A percentile compares a stretch with the other conserved stretches of the same genome.
These are phyloP conservation scores for Halictus quadricinctus DNA, from an alignment of 2,888 invertebrate genomes.

Conservation along the genomic window DNA sequence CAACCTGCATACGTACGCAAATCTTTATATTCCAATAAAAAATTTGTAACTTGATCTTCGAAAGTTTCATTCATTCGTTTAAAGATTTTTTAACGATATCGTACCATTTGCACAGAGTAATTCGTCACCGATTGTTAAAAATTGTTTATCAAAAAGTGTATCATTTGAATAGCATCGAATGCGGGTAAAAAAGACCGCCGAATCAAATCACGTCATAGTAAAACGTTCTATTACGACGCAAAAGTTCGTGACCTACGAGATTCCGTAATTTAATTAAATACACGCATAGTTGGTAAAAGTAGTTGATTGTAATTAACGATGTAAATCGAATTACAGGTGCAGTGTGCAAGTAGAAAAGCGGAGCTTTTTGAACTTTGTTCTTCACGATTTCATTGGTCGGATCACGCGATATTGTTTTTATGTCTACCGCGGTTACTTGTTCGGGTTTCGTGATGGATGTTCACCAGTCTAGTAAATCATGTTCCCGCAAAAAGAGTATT, in stretches of 20 bases:
- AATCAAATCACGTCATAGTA: not conserved
- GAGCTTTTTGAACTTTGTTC: constrained; percentile 25
- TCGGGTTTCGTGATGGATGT: constrained; percentile 5
- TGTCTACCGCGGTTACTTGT: not conserved
- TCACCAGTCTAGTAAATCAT: not conserved
- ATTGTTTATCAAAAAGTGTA: not conserved
- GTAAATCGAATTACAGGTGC: constrained; percentile 50
- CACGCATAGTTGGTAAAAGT: constrained; percentile 44
- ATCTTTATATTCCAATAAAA: no score
- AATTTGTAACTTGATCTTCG: no score
- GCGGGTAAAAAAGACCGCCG: not conserved
- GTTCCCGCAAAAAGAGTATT: not conserved
- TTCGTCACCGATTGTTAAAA: not conserved
- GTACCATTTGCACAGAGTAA: not conserved
- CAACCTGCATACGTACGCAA: no score
- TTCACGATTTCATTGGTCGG: constrained; percentile 48
- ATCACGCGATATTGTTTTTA: constrained; percentile 49
- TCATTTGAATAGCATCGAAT: not conserved
- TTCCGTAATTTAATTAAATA: constrained; percentile 56
- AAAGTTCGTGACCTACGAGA: not conserved
- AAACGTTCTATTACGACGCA: not conserved
- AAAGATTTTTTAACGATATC: not conserved
- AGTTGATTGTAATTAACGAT: constrained; percentile 66
- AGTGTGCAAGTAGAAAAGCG: constrained; percentile 15
- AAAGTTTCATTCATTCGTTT: not conserved